Evolutionary conservation across 2,888 invertebrate species (phyloP), one percentile per base, ranked within the genome.

Genomic region (Pristionchus arcanus): DNA sequence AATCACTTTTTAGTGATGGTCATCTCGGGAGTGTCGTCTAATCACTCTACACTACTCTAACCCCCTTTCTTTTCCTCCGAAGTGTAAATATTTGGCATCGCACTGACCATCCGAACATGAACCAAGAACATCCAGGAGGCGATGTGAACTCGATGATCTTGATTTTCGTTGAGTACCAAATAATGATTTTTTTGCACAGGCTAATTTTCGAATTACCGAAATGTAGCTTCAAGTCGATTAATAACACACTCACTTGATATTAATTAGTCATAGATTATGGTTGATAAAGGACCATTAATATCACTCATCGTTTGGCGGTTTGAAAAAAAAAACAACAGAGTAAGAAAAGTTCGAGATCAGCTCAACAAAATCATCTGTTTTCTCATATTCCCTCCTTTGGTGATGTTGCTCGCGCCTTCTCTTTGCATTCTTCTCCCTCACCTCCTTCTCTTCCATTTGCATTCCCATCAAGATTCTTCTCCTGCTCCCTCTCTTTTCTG

Each of bases 381-480:
- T 59, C 59, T 59, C 59, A 49, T 11, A 11, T 49, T 13, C 42
- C 25, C 15, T 15, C 59, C 15, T 59, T 59, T 59, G 19, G 21
- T 19, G 59, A 59, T 59, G 59, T 59, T 59, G 59, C 59, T 59
- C 59, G 59, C 59, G 59, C 59, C 59, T 59, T 59, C 59, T 59
- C 59, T 59, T 59, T 59, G 59, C 59, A 9, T 59, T 59, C 59
- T 59, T 59, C 59, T 59, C 59, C 59, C 59, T 53, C 53, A 53
- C 53, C 53, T 59, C 59, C 59, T 59, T 59, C 59, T 59, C 59
- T 59, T 59, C 59, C 59, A 59, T 59, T 59, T 59, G 59, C 59
- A 59, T 59, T 59, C 59, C 59, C 59, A 59, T 59, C 59, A 59
- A 59, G 59, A 59, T 59, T 59, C 59, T 59, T 59, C 59, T 59